Conservation (phyloP, 1,140 invertebrate species). For the Cotesia vestalis region DNA sequence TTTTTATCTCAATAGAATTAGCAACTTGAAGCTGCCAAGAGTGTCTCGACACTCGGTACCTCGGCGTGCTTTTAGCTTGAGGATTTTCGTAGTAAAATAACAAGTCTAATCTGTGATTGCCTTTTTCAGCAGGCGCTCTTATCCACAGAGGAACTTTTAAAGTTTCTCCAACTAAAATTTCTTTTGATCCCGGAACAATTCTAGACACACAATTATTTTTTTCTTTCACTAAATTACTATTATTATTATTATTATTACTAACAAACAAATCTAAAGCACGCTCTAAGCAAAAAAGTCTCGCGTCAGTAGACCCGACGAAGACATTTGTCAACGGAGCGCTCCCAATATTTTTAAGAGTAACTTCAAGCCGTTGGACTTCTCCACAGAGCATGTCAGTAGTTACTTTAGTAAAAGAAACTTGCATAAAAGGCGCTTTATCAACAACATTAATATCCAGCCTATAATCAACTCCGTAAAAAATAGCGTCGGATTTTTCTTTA, state of each 20-base stretch:
- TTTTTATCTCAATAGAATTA: slow-evolving; percentile 72
- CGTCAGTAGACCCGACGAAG: slow-evolving; percentile 73
- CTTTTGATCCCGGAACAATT: slow-evolving; percentile 56
- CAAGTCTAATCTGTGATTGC: slow-evolving; percentile 72
- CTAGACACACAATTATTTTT: slow-evolving; percentile 66
- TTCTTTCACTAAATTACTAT: slow-evolving; percentile 51
- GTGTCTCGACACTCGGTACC: slow-evolving; percentile 74
- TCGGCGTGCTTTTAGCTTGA: slow-evolving; percentile 59
- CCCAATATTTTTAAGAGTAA: slow-evolving; percentile 77
- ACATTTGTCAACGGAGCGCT: slow-evolving; percentile 73
- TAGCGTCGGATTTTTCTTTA: slow-evolving; percentile 62
- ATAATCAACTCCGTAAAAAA: slow-evolving; percentile 66
- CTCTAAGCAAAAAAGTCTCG: slow-evolving; percentile 73
- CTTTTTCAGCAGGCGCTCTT: slow-evolving; percentile 72
- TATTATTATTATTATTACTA: not conserved
- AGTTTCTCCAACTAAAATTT: slow-evolving; percentile 67
- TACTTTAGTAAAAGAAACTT: slow-evolving; percentile 78
- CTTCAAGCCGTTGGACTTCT: slow-evolving; percentile 74
- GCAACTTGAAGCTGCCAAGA: slow-evolving; percentile 75
- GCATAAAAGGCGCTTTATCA: slow-evolving; percentile 76
- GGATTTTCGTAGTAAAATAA: slow-evolving; percentile 79
- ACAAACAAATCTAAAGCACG: slow-evolving; percentile 42
- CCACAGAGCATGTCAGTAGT: slow-evolving; percentile 75
- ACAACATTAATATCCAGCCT: slow-evolving; percentile 74
- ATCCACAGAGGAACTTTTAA: slow-evolving; percentile 74